Conservation (phyloP, 2,113 vertebrate species). For the Bubalus kerabau region DNA sequence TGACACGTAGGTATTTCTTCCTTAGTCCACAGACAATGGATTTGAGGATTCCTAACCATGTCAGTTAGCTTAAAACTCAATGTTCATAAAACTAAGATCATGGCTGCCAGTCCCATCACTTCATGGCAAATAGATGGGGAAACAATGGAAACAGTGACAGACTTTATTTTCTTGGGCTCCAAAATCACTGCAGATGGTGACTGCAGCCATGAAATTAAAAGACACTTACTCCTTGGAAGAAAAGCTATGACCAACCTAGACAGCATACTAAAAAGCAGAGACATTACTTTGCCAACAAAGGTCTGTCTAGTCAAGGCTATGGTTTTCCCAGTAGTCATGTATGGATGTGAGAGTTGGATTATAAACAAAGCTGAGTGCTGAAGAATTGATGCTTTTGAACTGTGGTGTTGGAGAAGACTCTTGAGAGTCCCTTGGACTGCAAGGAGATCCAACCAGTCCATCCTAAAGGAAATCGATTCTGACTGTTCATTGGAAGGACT, state of each 20-base stretch:
- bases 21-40: not conserved
- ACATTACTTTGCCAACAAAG: not conserved
- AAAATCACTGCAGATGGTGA: not conserved
- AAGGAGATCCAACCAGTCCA: not conserved
- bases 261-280: not conserved
- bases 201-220: not conserved
- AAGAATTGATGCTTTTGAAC: not conserved
- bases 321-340: not conserved
- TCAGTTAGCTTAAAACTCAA: not conserved
- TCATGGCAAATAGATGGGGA: not conserved
- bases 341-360: not conserved
- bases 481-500: not conserved
- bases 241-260: not conserved
- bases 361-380: rapidly evolving
- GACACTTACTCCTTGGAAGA: not conserved
- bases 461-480: not conserved
- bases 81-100: not conserved
- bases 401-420: not conserved
- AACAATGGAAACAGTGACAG: not conserved
- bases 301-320: not conserved
- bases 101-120: not conserved
- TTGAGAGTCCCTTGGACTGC: not conserved
- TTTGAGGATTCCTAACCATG: not conserved
- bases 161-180: not conserved
- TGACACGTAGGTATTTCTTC: not conserved